Conservation (phyloP, 2,888 invertebrate species). For the Brachylomia viminalis region DNA sequence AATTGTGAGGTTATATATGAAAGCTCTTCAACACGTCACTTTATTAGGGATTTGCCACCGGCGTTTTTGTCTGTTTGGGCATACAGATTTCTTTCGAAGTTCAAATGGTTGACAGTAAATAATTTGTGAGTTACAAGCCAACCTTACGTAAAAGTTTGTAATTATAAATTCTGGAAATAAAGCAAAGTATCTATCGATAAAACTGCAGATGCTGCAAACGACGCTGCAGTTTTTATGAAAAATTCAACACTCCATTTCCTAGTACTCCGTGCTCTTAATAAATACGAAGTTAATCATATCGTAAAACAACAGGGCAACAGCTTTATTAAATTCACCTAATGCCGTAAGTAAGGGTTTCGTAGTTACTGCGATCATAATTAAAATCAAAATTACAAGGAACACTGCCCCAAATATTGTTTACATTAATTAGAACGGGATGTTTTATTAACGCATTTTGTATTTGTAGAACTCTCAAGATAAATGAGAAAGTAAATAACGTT, state of each 20-base stretch:
- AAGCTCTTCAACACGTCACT: background rate
- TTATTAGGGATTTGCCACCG: background rate
- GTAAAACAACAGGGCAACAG: conserved; percentile 36
- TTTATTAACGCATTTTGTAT: conserved; percentile 35
- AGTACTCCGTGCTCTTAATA: background rate
- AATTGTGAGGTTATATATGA: background rate
- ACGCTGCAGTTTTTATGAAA: background rate
- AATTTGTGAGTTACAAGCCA: background rate
- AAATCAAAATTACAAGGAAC: conserved; percentile 37
- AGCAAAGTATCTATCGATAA: background rate
- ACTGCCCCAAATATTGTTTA: conserved; percentile 34
- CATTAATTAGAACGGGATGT: conserved; percentile 34
- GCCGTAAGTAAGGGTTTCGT: conserved; percentile 39
- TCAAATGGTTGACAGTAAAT: background rate
- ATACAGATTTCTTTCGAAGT: background rate
- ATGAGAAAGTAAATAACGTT: background rate
- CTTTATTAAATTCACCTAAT: conserved; percentile 41
- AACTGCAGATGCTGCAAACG: background rate
- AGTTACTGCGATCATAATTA: conserved; percentile 40
- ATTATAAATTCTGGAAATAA: background rate
- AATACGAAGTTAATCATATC: conserved; percentile 22
- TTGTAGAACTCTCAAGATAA: conserved; percentile 10
- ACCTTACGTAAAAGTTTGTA: background rate
- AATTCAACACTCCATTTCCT: conserved; percentile 6
- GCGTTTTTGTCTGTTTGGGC: no score